These are phyloP conservation scores for Probosciger aterrimus DNA, from an alignment of 2,113 vertebrate genomes.

Conservation along the genomic window DNA sequence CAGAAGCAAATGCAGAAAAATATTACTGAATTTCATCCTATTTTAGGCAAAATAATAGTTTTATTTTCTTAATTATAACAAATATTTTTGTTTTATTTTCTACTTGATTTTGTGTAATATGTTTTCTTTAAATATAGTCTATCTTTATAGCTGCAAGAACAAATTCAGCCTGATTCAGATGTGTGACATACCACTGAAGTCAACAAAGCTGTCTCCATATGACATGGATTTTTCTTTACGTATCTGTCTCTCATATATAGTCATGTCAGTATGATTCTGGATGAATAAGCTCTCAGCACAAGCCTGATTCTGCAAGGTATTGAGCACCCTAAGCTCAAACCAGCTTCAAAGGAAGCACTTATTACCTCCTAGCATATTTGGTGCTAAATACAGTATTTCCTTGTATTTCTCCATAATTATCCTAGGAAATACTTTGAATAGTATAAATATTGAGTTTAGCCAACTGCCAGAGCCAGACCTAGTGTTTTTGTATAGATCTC, in stretches of 20 bases:
- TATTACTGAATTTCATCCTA: background rate
- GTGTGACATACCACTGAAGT: background rate
- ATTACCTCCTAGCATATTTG: background rate
- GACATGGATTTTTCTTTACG: background rate
- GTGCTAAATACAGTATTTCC: constrained; percentile 9
- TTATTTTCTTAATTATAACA: background rate
- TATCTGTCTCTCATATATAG: background rate
- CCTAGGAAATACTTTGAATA: constrained; percentile 52
- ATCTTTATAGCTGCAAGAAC: background rate
- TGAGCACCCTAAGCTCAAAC: background rate
- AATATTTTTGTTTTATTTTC: background rate
- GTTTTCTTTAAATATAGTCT: background rate
- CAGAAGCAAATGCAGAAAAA: background rate
- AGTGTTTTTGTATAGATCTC: background rate
- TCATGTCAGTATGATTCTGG: background rate
- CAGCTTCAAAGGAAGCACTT: constrained; percentile 12
- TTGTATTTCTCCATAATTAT: constrained; percentile 10
- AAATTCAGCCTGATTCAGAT: background rate
- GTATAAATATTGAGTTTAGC: constrained; percentile 55
- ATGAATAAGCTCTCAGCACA: background rate
- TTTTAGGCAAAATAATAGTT: background rate
- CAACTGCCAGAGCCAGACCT: constrained; percentile 9
- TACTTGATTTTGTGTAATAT: background rate
- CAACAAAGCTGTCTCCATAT: background rate
- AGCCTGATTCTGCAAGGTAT: background rate